phyloP scores from a whole-genome alignment of 2,888 invertebrate species.

The Cryptus armator region DNA sequence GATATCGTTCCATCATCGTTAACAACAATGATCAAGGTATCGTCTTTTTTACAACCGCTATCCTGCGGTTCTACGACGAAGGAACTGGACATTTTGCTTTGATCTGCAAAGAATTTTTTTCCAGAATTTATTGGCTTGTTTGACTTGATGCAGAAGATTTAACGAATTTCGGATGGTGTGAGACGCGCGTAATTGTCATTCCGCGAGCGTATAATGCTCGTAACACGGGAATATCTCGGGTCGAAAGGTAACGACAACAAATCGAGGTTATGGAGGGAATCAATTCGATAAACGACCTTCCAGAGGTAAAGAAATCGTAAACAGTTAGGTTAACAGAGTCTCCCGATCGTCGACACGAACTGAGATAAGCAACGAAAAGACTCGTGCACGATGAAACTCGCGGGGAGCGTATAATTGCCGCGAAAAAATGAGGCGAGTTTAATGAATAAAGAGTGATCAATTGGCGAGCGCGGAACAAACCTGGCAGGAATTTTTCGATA shows the following conservation, averaged over 20 bases:
- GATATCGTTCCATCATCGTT: conserved; percentile 94
- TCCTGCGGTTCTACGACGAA: conserved; percentile 81
- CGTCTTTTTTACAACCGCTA: conserved; percentile 85
- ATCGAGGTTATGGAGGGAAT: conserved; percentile 13
- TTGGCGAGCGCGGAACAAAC: conserved; percentile 1
- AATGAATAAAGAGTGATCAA: conserved; percentile 1
- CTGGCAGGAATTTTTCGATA: conserved; percentile 6
- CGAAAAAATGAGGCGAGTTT: conserved; percentile 14
- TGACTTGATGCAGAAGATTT: not conserved
- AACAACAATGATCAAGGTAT: conserved; percentile 93
- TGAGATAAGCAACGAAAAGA: not conserved
- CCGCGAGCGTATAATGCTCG: not conserved
- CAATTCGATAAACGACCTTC: not conserved
- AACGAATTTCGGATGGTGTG: not conserved
- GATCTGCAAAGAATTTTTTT: conserved; percentile 42
- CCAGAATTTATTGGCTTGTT: not conserved
- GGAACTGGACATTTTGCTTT: conserved; percentile 82
- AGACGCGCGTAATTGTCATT: not conserved
- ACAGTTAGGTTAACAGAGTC: not conserved
- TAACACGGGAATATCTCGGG: not conserved
- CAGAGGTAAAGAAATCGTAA: not conserved
- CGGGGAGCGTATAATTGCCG: not conserved
- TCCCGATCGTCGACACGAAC: not conserved
- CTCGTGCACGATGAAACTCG: not conserved
- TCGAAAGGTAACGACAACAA: not conserved